phyloP scores from a whole-genome alignment of 2,888 invertebrate genomes.

The Prosopocoilus inquinatus region DNA sequence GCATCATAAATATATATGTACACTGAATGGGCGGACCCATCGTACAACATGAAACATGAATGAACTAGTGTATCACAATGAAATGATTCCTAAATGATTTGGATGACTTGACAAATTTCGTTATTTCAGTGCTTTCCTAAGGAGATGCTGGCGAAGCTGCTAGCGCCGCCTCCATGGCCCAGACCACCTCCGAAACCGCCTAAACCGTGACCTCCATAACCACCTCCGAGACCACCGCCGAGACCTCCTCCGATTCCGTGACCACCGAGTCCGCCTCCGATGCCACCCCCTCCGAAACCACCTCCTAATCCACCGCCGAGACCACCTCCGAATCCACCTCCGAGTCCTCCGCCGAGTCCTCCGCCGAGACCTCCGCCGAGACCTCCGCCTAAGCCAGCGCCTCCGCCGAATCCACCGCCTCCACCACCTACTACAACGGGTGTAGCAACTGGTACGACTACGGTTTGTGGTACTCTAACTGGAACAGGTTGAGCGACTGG shows the following conservation, averaged over 20 bases:
- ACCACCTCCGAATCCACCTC: constrained; percentile 24
- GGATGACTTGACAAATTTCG: constrained; percentile 3
- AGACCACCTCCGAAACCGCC: constrained; percentile 17
- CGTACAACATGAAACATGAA: constrained; percentile 6
- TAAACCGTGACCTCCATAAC: constrained; percentile 11
- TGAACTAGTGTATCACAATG: constrained; percentile 16
- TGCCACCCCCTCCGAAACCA: constrained; percentile 18
- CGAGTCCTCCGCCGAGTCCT: constrained; percentile 29
- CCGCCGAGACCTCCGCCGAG: constrained; percentile 19
- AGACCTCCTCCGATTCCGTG: constrained; percentile 10
- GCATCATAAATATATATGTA: constrained; percentile 11
- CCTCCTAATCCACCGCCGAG: constrained; percentile 19
- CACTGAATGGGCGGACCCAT: constrained; percentile 4
- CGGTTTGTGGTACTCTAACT: constrained; percentile 49
- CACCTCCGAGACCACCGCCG: constrained; percentile 10
- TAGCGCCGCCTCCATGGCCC: constrained; percentile 41
- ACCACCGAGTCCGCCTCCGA: constrained; percentile 14
- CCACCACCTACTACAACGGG: constrained; percentile 50
- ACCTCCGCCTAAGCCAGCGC: constrained; percentile 23
- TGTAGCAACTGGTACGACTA: constrained; percentile 57
- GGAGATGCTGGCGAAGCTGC: constrained; percentile 35
- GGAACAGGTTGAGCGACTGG: constrained; percentile 55
- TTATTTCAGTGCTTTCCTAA: constrained; percentile 30
- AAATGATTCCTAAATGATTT: constrained; percentile 23
- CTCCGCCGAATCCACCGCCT: constrained; percentile 30